Conservation (phyloP, 1,140 invertebrate species). For the Berghia stephanieae region DNA sequence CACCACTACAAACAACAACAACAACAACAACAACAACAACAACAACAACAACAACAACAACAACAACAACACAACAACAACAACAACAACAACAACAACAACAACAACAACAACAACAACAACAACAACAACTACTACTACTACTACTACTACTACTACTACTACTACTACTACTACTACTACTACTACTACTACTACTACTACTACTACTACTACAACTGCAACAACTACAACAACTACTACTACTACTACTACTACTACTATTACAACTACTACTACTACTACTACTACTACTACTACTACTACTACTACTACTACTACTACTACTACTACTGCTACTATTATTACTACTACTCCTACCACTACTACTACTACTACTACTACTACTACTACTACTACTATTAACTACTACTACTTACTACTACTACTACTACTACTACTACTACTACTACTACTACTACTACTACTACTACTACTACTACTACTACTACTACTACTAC, state of each 20-base stretch:
- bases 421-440: background rate
- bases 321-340: background rate
- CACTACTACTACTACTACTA: background rate
- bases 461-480: background rate
- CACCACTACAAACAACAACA: too few species aligned
- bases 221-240: background rate
- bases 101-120: constrained; percentile 7
- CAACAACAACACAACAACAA: too few species aligned
- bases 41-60: constrained; percentile 7
- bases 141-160: background rate
- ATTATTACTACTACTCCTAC: too few species aligned
- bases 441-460: background rate
- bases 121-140: background rate
- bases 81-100: constrained; percentile 7
- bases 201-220: background rate
- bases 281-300: background rate
- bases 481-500: background rate
- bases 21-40: constrained; percentile 7
- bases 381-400: background rate
- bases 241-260: background rate
- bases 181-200: background rate
- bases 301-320: background rate
- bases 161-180: background rate
- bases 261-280: background rate
- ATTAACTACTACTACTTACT: too few species aligned